These are phyloP conservation scores for Phyllotis vaccarum DNA, from an alignment of 2,797 vertebrate species.

Conservation along the genomic window DNA sequence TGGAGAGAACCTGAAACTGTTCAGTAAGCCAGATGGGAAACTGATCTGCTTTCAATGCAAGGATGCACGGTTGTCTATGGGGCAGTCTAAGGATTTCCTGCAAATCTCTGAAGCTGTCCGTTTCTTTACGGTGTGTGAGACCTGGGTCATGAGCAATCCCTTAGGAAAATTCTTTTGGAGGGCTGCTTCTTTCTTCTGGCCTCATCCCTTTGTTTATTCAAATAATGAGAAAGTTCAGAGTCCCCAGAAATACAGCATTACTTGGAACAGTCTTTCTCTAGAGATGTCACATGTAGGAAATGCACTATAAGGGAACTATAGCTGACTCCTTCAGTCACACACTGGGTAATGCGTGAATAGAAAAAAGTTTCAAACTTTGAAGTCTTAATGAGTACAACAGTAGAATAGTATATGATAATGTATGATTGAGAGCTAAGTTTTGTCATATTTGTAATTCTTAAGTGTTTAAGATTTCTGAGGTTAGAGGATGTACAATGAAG, in stretches of 20 bases:
- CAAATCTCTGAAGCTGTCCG: conserved; percentile 81
- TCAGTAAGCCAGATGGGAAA: conserved; percentile 80
- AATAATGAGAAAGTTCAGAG: conserved; percentile 56
- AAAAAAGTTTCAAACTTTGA: conserved; percentile 4
- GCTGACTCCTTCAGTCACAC: neutral
- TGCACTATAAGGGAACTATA: neutral
- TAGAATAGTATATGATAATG: neutral
- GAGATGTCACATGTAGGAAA: conserved; percentile 33
- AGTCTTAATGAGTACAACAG: conserved; percentile 31
- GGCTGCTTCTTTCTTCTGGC: conserved; percentile 8
- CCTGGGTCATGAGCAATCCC: neutral
- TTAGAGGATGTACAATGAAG: neutral
- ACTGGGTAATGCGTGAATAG: neutral
- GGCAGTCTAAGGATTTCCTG: conserved; percentile 82
- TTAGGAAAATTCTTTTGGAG: conserved; percentile 47
- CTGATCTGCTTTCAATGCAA: conserved; percentile 85
- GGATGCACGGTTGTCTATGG: conserved; percentile 72
- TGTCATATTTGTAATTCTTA: conserved; percentile 37
- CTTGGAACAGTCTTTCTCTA: conserved; percentile 48
- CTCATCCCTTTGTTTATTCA: conserved; percentile 50
- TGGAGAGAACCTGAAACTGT: conserved; percentile 82
- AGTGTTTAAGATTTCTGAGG: conserved; percentile 53
- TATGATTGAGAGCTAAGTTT: conserved; percentile 43
- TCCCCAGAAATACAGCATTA: conserved; percentile 37
- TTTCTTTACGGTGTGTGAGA: conserved; percentile 80